phyloP scores from a whole-genome alignment of 2,113 vertebrate genomes.

The Caracal caracal region DNA sequence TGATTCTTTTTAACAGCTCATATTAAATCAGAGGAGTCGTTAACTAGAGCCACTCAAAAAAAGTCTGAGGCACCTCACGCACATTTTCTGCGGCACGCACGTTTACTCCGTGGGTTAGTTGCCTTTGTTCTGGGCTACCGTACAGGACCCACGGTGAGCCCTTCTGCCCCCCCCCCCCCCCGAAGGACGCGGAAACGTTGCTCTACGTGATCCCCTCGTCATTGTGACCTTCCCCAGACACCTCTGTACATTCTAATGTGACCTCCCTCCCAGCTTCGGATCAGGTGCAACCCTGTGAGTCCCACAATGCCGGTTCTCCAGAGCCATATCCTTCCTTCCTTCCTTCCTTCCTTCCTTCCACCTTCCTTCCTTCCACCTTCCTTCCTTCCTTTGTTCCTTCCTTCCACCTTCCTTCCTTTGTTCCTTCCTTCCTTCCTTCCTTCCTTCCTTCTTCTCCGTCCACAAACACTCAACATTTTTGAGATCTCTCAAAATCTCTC shows the following conservation, averaged over 20 bases:
- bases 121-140: background rate
- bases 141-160: rapidly evolving
- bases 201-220: rapidly evolving
- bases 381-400: too few species aligned
- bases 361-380: too few species aligned
- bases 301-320: background rate
- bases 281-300: background rate
- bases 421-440: too few species aligned
- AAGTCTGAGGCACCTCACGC: background rate
- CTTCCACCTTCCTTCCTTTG: too few species aligned
- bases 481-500: too few species aligned
- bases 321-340: too few species aligned
- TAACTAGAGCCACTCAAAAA: conserved; percentile 47
- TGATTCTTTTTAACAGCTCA: conserved; percentile 72
- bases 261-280: rapidly evolving
- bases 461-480: background rate
- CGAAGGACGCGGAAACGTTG: rapidly evolving
- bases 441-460: background rate
- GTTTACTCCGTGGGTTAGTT: background rate
- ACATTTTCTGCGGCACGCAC: background rate
- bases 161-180: background rate
- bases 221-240: rapidly evolving
- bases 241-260: rapidly evolving
- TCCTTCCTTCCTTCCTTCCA: too few species aligned
- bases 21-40: conserved; percentile 63